These are phyloP conservation scores for Bujurquina vittata DNA, from an alignment of 2,113 vertebrate species.

Conservation along the genomic window DNA sequence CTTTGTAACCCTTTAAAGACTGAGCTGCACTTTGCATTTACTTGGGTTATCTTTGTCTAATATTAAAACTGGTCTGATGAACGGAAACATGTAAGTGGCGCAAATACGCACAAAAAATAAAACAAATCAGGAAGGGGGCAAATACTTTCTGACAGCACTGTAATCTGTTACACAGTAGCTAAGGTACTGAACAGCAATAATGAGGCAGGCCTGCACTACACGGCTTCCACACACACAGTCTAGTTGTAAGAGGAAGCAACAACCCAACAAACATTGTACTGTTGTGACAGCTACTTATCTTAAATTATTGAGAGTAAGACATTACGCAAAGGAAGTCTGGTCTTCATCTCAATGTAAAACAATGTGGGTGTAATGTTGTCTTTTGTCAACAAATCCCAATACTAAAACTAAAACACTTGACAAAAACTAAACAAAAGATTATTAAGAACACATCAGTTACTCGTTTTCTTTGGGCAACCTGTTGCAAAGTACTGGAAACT, in stretches of 20 bases:
- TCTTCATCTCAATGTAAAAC: not conserved
- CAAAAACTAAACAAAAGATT: not conserved
- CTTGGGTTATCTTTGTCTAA: not conserved
- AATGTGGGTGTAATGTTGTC: not conserved
- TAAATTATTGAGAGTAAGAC: not conserved
- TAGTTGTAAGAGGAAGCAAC: not conserved
- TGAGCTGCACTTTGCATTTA: not conserved
- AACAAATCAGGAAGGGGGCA: not conserved
- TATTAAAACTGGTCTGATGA: not conserved
- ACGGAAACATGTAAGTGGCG: not conserved
- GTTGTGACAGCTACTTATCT: not conserved
- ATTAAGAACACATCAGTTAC: not conserved
- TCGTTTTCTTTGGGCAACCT: not conserved
- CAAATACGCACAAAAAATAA: not conserved
- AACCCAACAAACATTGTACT: not conserved
- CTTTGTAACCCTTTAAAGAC: not conserved
- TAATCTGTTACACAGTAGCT: conserved; percentile 35
- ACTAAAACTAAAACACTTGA: not conserved
- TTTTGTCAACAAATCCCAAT: not conserved
- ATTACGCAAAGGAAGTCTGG: not conserved
- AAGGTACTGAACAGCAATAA: not conserved
- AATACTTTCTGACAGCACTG: not conserved
- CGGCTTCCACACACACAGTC: not conserved
- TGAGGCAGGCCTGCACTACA: conserved; percentile 1
- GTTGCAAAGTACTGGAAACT: not conserved